These are phyloP conservation scores for Eupithecia subfuscata DNA, from an alignment of 2,888 invertebrate species.

Conservation along the genomic window DNA sequence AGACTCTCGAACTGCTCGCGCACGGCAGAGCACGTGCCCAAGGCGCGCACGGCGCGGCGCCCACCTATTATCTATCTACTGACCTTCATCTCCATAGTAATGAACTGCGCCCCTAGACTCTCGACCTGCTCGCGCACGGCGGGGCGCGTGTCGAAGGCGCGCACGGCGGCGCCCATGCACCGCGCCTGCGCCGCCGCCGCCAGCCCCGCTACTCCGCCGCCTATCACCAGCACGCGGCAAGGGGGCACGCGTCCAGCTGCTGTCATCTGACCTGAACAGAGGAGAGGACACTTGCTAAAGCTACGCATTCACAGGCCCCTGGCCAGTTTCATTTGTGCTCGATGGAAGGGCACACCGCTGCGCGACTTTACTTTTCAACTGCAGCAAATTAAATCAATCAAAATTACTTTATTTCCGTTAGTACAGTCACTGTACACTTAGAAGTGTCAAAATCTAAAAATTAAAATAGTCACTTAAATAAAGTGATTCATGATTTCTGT, in stretches of 20 bases:
- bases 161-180: slow-evolving; percentile 94
- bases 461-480: no score
- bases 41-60: slow-evolving; percentile 93
- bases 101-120: slow-evolving; percentile 94
- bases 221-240: slow-evolving; percentile 93
- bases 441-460: no score
- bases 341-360: background rate
- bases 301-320: background rate
- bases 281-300: background rate
- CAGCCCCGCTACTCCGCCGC: slow-evolving; percentile 95
- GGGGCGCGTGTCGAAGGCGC: slow-evolving; percentile 94
- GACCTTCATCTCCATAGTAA: slow-evolving; percentile 90
- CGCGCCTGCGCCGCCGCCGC: slow-evolving; percentile 93
- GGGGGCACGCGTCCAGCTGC: slow-evolving; percentile 96
- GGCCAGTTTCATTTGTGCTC: background rate
- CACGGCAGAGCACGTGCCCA: slow-evolving; percentile 93
- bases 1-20: slow-evolving; percentile 94
- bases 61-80: slow-evolving; percentile 76
- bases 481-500: no score
- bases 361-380: background rate
- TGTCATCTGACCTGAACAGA: slow-evolving; percentile 90
- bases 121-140: slow-evolving; percentile 94
- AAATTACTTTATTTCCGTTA: no score
- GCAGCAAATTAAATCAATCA: background rate
- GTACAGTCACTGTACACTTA: no score